Percentiles rank a stretch among this genome's conserved stretches.
These are phyloP conservation scores for Andricus quercusramuli DNA, from an alignment of 2,888 invertebrate species.

Conservation along the genomic window DNA sequence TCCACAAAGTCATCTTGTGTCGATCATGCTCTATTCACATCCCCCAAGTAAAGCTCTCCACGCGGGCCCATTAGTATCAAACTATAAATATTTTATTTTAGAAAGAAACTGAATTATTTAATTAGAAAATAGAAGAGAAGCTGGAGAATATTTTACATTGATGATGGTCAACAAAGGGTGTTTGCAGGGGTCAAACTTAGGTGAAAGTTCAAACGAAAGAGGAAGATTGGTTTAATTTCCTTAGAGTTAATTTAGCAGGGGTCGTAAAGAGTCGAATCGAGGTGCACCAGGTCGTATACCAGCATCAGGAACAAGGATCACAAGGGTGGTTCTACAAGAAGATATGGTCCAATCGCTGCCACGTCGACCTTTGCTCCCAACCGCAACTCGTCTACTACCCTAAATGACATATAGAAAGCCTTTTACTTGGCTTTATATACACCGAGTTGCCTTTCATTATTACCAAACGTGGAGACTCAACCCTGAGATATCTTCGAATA, in stretches of 20 bases:
- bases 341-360: slow-evolving; percentile 60
- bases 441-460: slow-evolving; percentile 36
- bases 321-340: slow-evolving; percentile 59
- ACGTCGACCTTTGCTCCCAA: slow-evolving; percentile 43
- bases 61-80: no score
- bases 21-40: no score
- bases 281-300: slow-evolving; percentile 54
- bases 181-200: neutral
- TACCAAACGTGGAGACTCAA: slow-evolving; percentile 17
- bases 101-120: neutral
- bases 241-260: slow-evolving; percentile 52
- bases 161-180: neutral
- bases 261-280: slow-evolving; percentile 60
- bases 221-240: slow-evolving; percentile 24
- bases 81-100: no score
- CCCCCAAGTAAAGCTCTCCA: no score
- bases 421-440: slow-evolving; percentile 32
- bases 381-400: slow-evolving; percentile 36
- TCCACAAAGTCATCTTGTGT: no score
- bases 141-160: neutral
- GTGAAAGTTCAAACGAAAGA: neutral
- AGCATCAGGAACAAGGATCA: slow-evolving; percentile 55
- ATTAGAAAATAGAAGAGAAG: neutral
- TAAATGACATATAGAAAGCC: slow-evolving; percentile 34
- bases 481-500: neutral